phyloP scores from a whole-genome alignment of 2,113 vertebrate genomes.

The Pardalotus punctatus region DNA sequence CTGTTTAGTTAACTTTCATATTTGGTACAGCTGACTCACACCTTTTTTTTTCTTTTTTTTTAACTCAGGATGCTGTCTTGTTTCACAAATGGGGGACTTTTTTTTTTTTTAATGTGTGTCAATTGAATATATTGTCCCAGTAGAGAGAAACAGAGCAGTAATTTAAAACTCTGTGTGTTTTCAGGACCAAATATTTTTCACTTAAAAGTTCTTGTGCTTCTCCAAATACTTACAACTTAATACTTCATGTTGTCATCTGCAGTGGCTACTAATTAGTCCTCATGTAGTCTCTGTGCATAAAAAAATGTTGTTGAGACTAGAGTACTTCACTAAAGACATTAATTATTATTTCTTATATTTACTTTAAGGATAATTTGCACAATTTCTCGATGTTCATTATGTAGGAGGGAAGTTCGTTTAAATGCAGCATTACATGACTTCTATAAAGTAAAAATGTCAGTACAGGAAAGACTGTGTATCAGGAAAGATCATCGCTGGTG shows the following conservation, averaged over 20 bases:
- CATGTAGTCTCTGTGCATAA: not conserved
- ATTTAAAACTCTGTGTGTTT: not conserved
- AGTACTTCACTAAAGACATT: not conserved
- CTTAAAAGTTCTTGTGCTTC: not conserved
- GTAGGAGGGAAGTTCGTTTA: not conserved
- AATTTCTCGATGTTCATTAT: not conserved
- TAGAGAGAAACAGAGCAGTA: not conserved
- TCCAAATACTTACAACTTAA: not conserved
- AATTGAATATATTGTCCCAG: not conserved
- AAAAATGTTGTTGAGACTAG: not conserved
- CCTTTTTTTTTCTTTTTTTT: not conserved
- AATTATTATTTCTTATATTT: not conserved
- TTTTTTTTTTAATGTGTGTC: too few species aligned
- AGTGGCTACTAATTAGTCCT: not conserved
- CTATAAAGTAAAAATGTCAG: not conserved
- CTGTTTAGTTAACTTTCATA: not conserved
- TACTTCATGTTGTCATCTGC: not conserved
- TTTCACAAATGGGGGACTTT: not conserved
- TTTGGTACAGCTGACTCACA: not conserved
- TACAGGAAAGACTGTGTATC: not conserved
- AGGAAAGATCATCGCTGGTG: fast-evolving
- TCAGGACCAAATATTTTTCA: not conserved
- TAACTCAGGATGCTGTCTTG: not conserved
- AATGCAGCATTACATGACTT: not conserved
- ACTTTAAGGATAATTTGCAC: not conserved